phyloP scores from a whole-genome alignment of 1,140 invertebrate species.

The Papilio machaon region DNA sequence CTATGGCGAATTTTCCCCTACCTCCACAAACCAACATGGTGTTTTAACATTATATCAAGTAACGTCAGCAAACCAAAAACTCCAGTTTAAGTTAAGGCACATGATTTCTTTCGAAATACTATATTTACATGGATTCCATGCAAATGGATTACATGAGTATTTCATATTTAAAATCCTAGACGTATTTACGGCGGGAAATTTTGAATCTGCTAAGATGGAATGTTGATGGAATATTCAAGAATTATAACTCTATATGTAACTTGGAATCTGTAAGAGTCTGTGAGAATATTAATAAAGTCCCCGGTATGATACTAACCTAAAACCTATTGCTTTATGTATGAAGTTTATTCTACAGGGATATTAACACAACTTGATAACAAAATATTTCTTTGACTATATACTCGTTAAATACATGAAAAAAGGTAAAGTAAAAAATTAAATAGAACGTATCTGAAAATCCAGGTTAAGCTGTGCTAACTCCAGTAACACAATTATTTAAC shows the following conservation, averaged over 20 bases:
- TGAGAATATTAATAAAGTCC: slow-evolving; percentile 18
- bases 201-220: neutral
- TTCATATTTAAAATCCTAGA: neutral
- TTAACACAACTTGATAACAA: neutral
- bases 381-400: neutral
- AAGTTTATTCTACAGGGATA: neutral
- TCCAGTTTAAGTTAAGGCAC: too few relatives aligned
- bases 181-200: neutral
- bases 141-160: too few relatives aligned
- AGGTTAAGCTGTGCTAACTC: slow-evolving; percentile 25
- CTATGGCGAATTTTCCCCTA: too few relatives aligned
- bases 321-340: slow-evolving; percentile 19
- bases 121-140: neutral
- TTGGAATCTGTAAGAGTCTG: slow-evolving; percentile 12
- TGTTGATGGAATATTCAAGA: slow-evolving; percentile 8
- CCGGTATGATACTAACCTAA: slow-evolving; percentile 16
- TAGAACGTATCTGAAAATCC: slow-evolving; percentile 7
- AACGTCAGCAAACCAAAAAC: too few relatives aligned
- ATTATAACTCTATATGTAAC: slow-evolving; percentile 19
- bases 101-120: too few relatives aligned
- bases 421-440: slow-evolving; percentile 1
- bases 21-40: too few relatives aligned
- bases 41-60: too few relatives aligned
- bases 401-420: neutral
- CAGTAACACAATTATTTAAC: slow-evolving; percentile 38